phyloP scores from a whole-genome alignment of 1,140 invertebrate genomes.

The Battus philenor region DNA sequence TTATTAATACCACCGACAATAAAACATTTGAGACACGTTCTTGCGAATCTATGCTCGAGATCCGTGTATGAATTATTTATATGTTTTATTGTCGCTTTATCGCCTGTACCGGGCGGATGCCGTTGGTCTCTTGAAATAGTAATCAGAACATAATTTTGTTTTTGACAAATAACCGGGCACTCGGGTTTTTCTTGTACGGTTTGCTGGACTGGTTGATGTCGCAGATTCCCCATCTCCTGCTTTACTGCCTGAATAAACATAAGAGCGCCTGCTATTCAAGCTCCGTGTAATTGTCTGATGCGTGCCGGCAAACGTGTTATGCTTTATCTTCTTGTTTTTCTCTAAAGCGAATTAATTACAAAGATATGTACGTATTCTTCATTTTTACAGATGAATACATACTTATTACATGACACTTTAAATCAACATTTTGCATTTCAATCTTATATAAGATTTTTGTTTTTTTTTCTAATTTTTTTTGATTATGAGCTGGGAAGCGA shows the following conservation, averaged over 20 bases:
- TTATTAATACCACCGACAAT: slow-evolving; percentile 64
- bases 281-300: slow-evolving; percentile 30
- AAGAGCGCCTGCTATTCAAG: slow-evolving; percentile 28
- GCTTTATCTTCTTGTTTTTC: not conserved
- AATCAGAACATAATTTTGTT: slow-evolving; percentile 68
- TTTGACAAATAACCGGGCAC: slow-evolving; percentile 70
- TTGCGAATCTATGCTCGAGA: slow-evolving; percentile 66
- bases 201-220: slow-evolving; percentile 21
- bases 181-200: slow-evolving; percentile 35
- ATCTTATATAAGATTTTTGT: too few species aligned
- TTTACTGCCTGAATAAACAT: slow-evolving; percentile 36
- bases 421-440: too few species aligned
- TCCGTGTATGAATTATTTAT: slow-evolving; percentile 68
- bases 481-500: too few species aligned
- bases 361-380: too few species aligned
- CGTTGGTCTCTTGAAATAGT: slow-evolving; percentile 54
- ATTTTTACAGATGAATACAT: too few species aligned
- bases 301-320: slow-evolving; percentile 17
- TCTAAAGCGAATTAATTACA: slow-evolving; percentile 12
- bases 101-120: slow-evolving; percentile 53
- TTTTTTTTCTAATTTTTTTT: too few species aligned
- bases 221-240: slow-evolving; percentile 23
- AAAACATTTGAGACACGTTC: slow-evolving; percentile 73
- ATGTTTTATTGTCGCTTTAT: slow-evolving; percentile 70
- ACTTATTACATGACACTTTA: too few species aligned